Conservation (phyloP, 92 coral and sea anemone species). For the Anthopleura xanthogrammica region DNA sequence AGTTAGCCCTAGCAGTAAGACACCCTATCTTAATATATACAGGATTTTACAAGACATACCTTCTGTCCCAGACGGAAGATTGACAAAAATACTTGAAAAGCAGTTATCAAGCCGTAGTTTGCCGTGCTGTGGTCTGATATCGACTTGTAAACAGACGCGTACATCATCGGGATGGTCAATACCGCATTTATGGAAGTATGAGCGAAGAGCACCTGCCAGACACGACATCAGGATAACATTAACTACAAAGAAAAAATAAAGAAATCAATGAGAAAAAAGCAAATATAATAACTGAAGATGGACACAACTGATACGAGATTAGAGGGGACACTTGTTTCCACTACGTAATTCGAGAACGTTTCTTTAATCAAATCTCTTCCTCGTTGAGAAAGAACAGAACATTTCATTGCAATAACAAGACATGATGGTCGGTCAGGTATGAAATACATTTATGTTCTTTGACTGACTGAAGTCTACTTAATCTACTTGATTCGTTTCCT, state of each 20-base stretch:
- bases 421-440: too few species aligned
- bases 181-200: constrained; percentile 58
- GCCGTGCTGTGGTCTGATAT: constrained; percentile 69
- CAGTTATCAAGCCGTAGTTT: constrained; percentile 62
- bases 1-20: too few species aligned
- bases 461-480: too few species aligned
- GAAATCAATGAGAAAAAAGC: not conserved
- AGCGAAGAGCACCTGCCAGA: constrained; percentile 83
- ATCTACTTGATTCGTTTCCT: too few species aligned
- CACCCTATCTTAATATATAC: not conserved
- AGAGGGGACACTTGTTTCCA: too few species aligned
- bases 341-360: too few species aligned
- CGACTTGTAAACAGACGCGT: constrained; percentile 62
- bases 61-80: constrained; percentile 85
- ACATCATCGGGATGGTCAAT: constrained; percentile 66
- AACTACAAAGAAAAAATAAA: constrained; percentile 37
- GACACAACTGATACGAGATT: too few species aligned
- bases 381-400: too few species aligned
- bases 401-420: too few species aligned
- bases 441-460: too few species aligned
- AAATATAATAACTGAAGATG: too few species aligned
- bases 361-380: too few species aligned
- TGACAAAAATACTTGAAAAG: constrained; percentile 61
- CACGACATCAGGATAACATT: constrained; percentile 78
- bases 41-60: constrained; percentile 35